A percentile compares a stretch with the other conserved stretches of the same genome.
These are phyloP conservation scores for Callimico goeldii DNA, from an alignment of 2,797 vertebrate genomes.

Conservation along the genomic window DNA sequence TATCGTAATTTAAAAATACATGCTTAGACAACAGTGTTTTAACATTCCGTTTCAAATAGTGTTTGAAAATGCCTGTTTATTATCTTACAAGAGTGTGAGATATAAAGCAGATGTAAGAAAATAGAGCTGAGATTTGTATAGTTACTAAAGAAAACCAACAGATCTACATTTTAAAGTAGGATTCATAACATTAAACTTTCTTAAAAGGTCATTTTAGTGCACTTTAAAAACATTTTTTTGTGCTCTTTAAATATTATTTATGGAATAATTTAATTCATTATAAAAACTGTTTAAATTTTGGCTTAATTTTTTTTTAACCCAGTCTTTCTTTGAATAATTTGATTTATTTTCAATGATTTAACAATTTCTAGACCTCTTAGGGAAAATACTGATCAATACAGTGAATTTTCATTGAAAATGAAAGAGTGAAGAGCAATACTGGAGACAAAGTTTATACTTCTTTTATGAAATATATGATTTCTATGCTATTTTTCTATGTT, in stretches of 20 bases:
- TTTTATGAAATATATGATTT: conserved; percentile 35
- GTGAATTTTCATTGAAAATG: conserved; percentile 1
- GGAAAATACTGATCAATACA: not conserved
- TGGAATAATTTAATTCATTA: conserved; percentile 39
- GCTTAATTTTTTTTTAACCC: not conserved
- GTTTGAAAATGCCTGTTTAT: conserved; percentile 7
- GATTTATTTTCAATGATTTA: conserved; percentile 19
- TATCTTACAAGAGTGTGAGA: not conserved
- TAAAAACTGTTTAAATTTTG: conserved; percentile 26
- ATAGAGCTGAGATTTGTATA: not conserved
- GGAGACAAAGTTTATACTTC: not conserved
- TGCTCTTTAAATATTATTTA: conserved; percentile 52
- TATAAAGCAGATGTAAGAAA: conserved; percentile 29
- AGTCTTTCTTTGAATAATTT: conserved; percentile 7
- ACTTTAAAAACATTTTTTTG: conserved; percentile 37
- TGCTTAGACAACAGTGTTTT: conserved; percentile 9
- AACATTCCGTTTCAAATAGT: not conserved
- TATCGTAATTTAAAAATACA: conserved; percentile 37
- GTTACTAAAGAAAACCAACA: not conserved
- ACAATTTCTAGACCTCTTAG: conserved; percentile 6
- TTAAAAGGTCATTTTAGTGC: conserved; percentile 13
- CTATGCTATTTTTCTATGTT: not conserved
- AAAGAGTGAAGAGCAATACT: not conserved
- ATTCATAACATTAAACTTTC: not conserved
- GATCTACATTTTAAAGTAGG: not conserved